These are phyloP conservation scores for Podotricha telesiphe DNA, from an alignment of 2,888 invertebrate species.

Conservation along the genomic window DNA sequence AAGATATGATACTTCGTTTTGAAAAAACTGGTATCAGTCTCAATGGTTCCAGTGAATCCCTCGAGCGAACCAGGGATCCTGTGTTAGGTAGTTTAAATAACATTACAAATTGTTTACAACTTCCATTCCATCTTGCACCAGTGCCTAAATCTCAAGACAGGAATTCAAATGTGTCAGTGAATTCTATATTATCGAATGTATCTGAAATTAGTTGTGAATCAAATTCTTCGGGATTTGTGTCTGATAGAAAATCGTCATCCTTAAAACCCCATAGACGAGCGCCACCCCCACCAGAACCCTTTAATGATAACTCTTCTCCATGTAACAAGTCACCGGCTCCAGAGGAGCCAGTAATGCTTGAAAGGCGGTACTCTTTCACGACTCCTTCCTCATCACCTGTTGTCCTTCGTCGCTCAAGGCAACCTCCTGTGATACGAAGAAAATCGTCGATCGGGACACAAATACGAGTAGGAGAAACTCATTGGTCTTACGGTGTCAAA, in stretches of 20 bases:
- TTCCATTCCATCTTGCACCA: slow-evolving; percentile 69
- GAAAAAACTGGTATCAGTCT: slow-evolving; percentile 65
- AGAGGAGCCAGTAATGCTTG: slow-evolving; percentile 53
- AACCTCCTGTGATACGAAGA: slow-evolving; percentile 75
- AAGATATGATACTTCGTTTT: slow-evolving; percentile 76
- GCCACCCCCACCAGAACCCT: slow-evolving; percentile 74
- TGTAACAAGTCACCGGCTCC: slow-evolving; percentile 62
- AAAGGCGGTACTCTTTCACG: slow-evolving; percentile 66
- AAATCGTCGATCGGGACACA: slow-evolving; percentile 68
- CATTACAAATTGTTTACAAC: slow-evolving; percentile 71
- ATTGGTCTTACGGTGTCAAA: slow-evolving; percentile 79
- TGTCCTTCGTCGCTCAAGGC: slow-evolving; percentile 66
- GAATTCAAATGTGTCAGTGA: slow-evolving; percentile 78
- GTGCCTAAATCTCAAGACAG: slow-evolving; percentile 70
- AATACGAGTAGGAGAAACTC: slow-evolving; percentile 65
- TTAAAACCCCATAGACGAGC: slow-evolving; percentile 72
- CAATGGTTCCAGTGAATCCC: slow-evolving; percentile 67
- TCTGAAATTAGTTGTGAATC: slow-evolving; percentile 77
- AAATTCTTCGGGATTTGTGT: slow-evolving; percentile 78
- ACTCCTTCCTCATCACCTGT: slow-evolving; percentile 71
- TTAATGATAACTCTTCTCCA: slow-evolving; percentile 62
- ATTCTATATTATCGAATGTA: slow-evolving; percentile 77
- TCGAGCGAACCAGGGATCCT: slow-evolving; percentile 65
- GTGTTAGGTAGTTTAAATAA: slow-evolving; percentile 70
- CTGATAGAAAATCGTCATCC: slow-evolving; percentile 70